Percentiles rank a stretch among this genome's conserved stretches.
Conservation (phyloP, 2,113 vertebrate genomes). For the Donacobius atricapilla region DNA sequence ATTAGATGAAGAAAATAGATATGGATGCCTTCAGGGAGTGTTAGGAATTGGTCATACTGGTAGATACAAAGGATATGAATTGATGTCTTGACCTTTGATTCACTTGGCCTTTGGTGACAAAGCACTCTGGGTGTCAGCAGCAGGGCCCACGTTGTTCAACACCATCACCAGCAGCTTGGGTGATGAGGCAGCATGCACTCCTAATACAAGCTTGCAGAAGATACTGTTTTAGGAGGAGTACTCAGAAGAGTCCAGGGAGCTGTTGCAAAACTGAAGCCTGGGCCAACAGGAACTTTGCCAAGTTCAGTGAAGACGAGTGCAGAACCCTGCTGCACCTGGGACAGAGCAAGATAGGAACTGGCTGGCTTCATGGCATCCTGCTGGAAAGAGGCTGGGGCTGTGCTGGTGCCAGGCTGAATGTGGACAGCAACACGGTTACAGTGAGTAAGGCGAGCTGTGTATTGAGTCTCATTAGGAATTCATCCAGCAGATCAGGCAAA, state of each 20-base stretch:
- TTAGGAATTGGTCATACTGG: background rate
- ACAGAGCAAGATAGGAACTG: background rate
- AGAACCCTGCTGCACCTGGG: background rate
- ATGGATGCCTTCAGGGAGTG: background rate
- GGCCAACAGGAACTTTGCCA: background rate
- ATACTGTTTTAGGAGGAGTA: background rate
- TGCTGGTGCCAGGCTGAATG: background rate
- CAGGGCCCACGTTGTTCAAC: fast-evolving
- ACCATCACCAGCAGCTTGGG: background rate
- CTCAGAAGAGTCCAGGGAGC: fast-evolving
- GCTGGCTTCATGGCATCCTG: background rate
- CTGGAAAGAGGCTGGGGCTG: background rate
- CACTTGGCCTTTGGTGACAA: background rate
- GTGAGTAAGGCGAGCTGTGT: background rate
- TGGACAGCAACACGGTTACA: fast-evolving
- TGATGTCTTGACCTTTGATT: background rate
- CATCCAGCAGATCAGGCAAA: background rate
- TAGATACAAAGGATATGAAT: background rate
- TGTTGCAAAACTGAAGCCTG: background rate
- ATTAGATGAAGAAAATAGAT: background rate
- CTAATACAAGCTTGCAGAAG: background rate
- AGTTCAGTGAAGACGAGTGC: fast-evolving
- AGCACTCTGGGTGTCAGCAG: background rate
- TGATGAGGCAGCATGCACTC: fast-evolving
- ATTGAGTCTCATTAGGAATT: fast-evolving